Evolutionary conservation across 2,113 vertebrate genomes (phyloP).

Genomic region (Chaetorhynchus papuensis): DNA sequence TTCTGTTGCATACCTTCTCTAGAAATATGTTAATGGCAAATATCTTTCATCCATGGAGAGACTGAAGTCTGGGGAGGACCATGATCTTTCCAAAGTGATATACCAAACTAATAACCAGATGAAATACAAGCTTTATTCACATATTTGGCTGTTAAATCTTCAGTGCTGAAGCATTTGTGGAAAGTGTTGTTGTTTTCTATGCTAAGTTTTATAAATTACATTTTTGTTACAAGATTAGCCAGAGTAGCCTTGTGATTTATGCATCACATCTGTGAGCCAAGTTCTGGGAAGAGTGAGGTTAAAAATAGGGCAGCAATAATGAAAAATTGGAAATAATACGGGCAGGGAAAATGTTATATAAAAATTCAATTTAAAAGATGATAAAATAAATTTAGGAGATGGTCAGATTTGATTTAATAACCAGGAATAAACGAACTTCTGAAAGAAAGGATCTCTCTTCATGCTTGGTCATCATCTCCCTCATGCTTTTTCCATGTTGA

Average conservation of each 20-base stretch:
- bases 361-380: background rate
- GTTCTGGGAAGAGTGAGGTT: constrained; percentile 38
- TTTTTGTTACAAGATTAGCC: constrained; percentile 13
- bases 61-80: background rate
- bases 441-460: background rate
- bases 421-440: background rate
- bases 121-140: background rate
- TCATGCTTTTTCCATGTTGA: background rate
- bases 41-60: background rate
- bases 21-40: background rate
- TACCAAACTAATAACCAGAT: background rate
- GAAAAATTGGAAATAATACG: background rate
- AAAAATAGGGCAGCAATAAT: constrained; percentile 34
- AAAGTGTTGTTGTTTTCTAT: background rate
- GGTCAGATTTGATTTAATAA: background rate
- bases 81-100: background rate
- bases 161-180: background rate
- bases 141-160: background rate
- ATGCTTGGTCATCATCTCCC: background rate
- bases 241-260: constrained; percentile 32
- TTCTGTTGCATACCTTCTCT: background rate
- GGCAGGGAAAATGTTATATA: background rate
- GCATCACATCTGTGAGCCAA: background rate
- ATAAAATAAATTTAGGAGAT: background rate
- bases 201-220: background rate